Conservation (phyloP, 2,797 vertebrate genomes). For the Manis javanica region DNA sequence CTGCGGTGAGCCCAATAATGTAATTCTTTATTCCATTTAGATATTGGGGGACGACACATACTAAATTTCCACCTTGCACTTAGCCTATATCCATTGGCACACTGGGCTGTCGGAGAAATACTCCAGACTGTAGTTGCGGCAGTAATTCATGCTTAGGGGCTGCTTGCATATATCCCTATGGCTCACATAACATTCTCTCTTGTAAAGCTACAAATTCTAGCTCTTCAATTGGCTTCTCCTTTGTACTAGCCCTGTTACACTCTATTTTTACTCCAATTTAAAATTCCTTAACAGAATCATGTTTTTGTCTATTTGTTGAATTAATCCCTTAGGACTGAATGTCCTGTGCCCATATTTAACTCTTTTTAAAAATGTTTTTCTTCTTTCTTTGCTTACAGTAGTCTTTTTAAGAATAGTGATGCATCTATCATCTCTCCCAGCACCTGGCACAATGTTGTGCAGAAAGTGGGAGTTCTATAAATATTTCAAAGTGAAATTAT, state of each 20-base stretch:
- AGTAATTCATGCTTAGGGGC: not conserved
- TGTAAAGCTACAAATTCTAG: not conserved
- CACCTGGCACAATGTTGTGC: conserved; percentile 44
- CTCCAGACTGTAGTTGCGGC: not conserved
- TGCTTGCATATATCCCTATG: not conserved
- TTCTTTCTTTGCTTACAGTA: not conserved
- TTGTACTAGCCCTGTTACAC: not conserved
- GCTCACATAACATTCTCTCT: not conserved
- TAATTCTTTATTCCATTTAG: conserved; percentile 13
- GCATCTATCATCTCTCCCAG: not conserved
- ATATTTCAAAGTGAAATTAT: not conserved
- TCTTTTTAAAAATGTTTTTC: not conserved
- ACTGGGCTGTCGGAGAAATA: not conserved
- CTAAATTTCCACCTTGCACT: not conserved
- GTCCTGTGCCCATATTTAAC: not conserved
- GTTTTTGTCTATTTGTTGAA: not conserved
- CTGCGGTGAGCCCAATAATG: not conserved
- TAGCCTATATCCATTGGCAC: not conserved
- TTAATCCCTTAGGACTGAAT: not conserved
- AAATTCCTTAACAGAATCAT: not conserved
- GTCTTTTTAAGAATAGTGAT: not conserved
- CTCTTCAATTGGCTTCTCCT: not conserved
- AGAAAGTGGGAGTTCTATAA: not conserved
- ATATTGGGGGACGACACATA: not conserved
- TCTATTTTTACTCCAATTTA: conserved; percentile 39